These are phyloP conservation scores for Coelopa pilipes DNA, from an alignment of 2,888 invertebrate genomes.

Conservation along the genomic window DNA sequence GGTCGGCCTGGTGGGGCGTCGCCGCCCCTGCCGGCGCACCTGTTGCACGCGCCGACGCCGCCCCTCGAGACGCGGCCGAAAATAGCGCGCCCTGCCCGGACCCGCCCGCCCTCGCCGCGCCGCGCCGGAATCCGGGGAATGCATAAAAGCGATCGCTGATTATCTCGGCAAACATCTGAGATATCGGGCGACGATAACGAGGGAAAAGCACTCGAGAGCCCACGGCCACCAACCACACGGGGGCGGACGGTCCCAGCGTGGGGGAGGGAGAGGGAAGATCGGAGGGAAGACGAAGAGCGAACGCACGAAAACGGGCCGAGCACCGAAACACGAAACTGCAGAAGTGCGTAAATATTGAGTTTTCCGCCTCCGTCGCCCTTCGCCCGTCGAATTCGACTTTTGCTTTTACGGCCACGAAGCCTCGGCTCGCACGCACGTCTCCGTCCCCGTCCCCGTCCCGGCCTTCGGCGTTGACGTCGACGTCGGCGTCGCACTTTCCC, in stretches of 20 bases:
- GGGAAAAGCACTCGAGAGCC: neutral
- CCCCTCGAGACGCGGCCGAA: neutral
- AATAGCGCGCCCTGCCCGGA: neutral
- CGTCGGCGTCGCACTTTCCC: slow-evolving; percentile 1
- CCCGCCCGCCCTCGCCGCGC: neutral
- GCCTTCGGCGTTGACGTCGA: neutral
- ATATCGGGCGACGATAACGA: neutral
- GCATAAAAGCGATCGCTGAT: neutral
- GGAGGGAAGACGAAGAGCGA: neutral
- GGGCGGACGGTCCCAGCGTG: too few relatives aligned
- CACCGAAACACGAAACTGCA: neutral
- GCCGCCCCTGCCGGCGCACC: too few relatives aligned
- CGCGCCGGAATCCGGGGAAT: too few relatives aligned
- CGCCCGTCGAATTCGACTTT: too few relatives aligned
- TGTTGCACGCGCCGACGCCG: neutral
- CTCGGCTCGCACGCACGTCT: neutral
- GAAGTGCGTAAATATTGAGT: slow-evolving; percentile 16
- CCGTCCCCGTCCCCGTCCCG: neutral
- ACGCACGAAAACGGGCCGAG: neutral
- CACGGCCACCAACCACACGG: neutral
- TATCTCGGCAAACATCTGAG: slow-evolving; percentile 8
- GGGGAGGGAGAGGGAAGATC: too few relatives aligned
- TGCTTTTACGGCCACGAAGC: too few relatives aligned
- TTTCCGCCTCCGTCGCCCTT: neutral
- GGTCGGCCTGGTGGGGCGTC: too few relatives aligned